These are phyloP conservation scores for Magallana gigas DNA, from an alignment of 1,140 invertebrate species.

Conservation along the genomic window DNA sequence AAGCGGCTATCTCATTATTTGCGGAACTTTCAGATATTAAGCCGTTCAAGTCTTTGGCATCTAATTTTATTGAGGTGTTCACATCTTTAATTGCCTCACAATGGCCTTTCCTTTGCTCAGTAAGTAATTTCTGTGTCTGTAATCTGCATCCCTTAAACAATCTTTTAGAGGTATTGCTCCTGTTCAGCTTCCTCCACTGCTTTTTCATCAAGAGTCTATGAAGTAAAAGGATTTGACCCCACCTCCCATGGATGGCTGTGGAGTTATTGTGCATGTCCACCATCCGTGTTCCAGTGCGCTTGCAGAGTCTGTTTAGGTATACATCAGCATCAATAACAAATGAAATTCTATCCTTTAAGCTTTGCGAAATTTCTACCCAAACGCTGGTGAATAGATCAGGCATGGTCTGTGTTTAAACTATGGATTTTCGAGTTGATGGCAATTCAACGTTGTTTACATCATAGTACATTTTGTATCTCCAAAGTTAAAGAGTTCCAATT, in stretches of 20 bases:
- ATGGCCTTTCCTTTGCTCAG: too few species aligned
- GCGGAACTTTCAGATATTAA: too few species aligned
- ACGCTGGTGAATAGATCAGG: not conserved
- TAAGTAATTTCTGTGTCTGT: not conserved
- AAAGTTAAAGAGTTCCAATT: not conserved
- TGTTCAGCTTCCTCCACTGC: not conserved
- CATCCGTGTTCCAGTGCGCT: not conserved
- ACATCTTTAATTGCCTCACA: too few species aligned
- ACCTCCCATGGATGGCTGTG: not conserved
- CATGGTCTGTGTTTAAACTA: not conserved
- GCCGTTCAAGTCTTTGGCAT: too few species aligned
- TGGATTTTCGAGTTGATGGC: too few species aligned
- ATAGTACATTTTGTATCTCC: not conserved
- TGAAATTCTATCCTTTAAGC: not conserved
- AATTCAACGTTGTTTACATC: not conserved
- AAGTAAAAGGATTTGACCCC: not conserved
- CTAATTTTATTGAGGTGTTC: too few species aligned
- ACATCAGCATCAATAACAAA: not conserved
- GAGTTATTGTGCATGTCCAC: not conserved
- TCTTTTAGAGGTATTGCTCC: not conserved
- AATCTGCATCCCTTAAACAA: not conserved
- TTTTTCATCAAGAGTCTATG: not conserved
- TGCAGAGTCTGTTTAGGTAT: not conserved
- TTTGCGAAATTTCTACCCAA: slow-evolving; percentile 3
- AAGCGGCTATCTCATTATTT: too few species aligned